A percentile compares a stretch with the other conserved stretches of the same genome.
These are phyloP conservation scores for Tenualosa ilisha DNA, from an alignment of 2,797 vertebrate species.

Conservation along the genomic window DNA sequence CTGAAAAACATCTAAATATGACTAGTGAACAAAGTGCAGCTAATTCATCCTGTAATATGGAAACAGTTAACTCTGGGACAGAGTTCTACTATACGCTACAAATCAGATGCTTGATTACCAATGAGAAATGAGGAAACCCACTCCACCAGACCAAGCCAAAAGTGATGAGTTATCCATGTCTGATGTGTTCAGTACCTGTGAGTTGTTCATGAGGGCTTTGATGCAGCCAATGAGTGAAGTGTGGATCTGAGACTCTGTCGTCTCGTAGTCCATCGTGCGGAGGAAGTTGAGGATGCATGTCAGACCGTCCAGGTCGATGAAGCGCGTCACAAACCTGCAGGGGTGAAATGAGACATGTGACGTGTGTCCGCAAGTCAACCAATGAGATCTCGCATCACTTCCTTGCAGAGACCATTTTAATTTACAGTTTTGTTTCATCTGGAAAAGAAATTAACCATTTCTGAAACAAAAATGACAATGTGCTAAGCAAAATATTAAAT, in stretches of 20 bases:
- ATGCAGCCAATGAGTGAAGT: slow-evolving; percentile 98
- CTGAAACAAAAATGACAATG: neutral
- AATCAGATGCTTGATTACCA: no score
- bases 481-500: neutral
- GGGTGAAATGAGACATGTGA: neutral
- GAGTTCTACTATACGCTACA: no score
- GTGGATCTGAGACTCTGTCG: slow-evolving; percentile 96
- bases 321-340: slow-evolving; percentile 94
- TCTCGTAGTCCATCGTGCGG: slow-evolving; percentile 99
- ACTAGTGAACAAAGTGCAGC: no score
- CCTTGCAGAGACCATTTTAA: neutral
- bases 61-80: no score
- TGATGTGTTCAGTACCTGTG: slow-evolving; percentile 66
- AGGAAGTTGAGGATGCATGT: slow-evolving; percentile 97
- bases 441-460: neutral
- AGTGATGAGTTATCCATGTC: neutral
- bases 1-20: no score
- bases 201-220: slow-evolving; percentile 99
- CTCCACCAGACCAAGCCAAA: no score
- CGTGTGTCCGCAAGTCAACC: neutral
- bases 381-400: neutral
- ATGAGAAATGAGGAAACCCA: no score
- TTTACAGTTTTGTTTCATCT: neutral
- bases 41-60: no score
- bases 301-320: slow-evolving; percentile 96